phyloP scores from a whole-genome alignment of 2,888 invertebrate species.

The Hoplodrina blanda region DNA sequence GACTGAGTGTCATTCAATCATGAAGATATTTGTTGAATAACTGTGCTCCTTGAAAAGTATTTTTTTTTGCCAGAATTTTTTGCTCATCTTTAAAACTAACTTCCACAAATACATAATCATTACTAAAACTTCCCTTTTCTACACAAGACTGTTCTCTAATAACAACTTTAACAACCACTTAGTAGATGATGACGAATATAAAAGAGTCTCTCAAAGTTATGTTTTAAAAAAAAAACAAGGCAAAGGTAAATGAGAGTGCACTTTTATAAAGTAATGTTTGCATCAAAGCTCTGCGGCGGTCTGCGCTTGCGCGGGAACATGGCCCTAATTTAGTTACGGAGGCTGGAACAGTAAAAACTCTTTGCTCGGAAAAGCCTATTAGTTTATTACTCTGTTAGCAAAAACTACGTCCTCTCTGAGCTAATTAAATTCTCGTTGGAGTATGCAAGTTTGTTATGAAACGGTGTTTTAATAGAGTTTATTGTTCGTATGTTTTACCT shows the following conservation, averaged over 20 bases:
- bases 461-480: not conserved
- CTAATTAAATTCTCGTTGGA: slow-evolving; percentile 33
- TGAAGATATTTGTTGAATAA: no score
- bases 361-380: slow-evolving; percentile 35
- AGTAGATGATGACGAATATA: not conserved
- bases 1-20: no score
- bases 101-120: no score
- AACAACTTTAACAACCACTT: slow-evolving; percentile 8
- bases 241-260: slow-evolving; percentile 27
- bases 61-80: no score
- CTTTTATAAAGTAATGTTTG: slow-evolving; percentile 41
- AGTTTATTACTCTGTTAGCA: slow-evolving; percentile 36
- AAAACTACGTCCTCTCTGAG: slow-evolving; percentile 28
- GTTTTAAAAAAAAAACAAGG: slow-evolving; percentile 11
- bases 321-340: slow-evolving; percentile 41
- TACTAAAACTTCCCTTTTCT: no score
- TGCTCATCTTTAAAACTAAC: no score
- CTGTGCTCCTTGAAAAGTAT: no score
- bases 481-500: not conserved
- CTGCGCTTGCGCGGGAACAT: slow-evolving; percentile 15
- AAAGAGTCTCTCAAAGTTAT: not conserved
- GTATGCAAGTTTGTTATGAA: not conserved
- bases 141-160: slow-evolving; percentile 9
- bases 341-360: slow-evolving; percentile 23
- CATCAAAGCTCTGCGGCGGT: slow-evolving; percentile 21